Percentiles rank a stretch among this genome's conserved stretches.
Evolutionary conservation across 2,113 vertebrate species (phyloP).

Genomic region (Pteronura brasiliensis): DNA sequence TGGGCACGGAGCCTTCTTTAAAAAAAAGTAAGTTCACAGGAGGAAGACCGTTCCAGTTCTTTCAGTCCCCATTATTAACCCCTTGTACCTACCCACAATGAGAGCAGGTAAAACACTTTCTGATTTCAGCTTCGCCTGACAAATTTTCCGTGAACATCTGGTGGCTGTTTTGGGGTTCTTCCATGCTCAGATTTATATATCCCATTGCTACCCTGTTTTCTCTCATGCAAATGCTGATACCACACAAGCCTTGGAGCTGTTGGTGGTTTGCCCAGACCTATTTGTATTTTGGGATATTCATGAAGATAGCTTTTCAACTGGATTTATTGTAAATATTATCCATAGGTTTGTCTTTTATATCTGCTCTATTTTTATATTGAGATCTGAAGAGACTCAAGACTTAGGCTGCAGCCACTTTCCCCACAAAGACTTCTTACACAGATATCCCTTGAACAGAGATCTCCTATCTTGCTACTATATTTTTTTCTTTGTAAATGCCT

Average conservation of each 20-base stretch:
- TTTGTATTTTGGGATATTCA: neutral
- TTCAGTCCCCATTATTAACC: neutral
- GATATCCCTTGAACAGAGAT: neutral
- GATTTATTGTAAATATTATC: neutral
- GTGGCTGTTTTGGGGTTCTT: neutral
- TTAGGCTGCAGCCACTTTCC: neutral
- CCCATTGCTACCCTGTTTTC: neutral
- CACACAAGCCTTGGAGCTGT: neutral
- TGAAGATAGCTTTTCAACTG: neutral
- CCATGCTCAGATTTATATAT: neutral
- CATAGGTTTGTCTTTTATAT: neutral
- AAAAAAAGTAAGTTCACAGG: neutral
- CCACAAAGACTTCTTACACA: neutral
- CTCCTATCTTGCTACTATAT: neutral
- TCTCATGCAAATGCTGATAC: neutral
- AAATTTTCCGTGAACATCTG: neutral
- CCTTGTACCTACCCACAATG: neutral
- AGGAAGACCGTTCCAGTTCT: neutral
- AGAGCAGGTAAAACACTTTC: neutral
- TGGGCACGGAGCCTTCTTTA: neutral
- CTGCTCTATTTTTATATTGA: neutral
- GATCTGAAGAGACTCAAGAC: constrained; percentile 10
- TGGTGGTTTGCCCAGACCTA: neutral
- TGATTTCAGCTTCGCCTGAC: neutral
- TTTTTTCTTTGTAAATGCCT: constrained; percentile 33